A percentile compares a stretch with the other conserved stretches of the same genome.
Conservation (phyloP, 2,797 vertebrate genomes). For the Tympanoctomys barrerae region DNA sequence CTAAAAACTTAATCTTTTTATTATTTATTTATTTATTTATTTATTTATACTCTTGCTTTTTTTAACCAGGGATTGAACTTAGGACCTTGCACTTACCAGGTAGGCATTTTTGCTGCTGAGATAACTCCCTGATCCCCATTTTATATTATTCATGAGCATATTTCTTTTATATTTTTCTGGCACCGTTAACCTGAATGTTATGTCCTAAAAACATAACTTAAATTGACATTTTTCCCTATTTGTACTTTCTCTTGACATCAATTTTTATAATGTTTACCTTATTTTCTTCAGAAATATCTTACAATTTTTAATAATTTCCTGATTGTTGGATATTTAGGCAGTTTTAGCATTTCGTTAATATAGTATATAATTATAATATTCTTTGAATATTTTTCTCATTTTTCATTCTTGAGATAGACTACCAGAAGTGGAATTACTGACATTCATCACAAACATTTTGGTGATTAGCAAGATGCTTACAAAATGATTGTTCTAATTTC, state of each 20-base stretch:
- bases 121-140: no score
- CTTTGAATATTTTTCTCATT: slow-evolving; percentile 15
- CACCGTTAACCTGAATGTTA: neutral
- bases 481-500: slow-evolving; percentile 46
- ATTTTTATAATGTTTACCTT: slow-evolving; percentile 29
- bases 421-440: slow-evolving; percentile 2
- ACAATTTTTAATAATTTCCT: slow-evolving; percentile 26
- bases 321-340: slow-evolving; percentile 18
- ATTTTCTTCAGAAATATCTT: slow-evolving; percentile 29
- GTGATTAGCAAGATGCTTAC: slow-evolving; percentile 5
- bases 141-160: neutral
- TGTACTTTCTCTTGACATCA: neutral
- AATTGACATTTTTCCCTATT: slow-evolving; percentile 31
- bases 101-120: no score
- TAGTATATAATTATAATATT: neutral
- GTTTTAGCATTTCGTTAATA: slow-evolving; percentile 44
- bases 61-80: no score
- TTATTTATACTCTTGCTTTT: no score
- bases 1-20: neutral
- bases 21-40: neutral
- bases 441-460: slow-evolving; percentile 38
- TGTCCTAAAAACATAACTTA: slow-evolving; percentile 33
- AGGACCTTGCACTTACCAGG: no score
- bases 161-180: slow-evolving; percentile 21
- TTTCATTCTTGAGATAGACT: slow-evolving; percentile 13